Evolutionary conservation across 2,888 invertebrate genomes (phyloP).

Genomic region (Acleris holmiana): DNA sequence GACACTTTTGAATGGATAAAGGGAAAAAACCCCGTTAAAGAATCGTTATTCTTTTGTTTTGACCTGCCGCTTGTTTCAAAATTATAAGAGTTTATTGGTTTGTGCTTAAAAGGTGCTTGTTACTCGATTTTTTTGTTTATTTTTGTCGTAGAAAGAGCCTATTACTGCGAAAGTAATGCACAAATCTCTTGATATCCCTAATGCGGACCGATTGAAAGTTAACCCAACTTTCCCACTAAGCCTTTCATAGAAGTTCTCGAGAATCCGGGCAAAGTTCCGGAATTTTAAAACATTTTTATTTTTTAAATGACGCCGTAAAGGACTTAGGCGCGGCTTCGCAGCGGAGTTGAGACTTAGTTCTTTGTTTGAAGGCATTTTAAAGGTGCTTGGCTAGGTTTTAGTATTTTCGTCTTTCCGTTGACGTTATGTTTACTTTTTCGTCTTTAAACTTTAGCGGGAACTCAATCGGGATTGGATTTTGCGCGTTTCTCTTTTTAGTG

Average conservation of each 20-base stretch:
- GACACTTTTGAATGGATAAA: slow-evolving; percentile 44
- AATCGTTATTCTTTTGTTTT: slow-evolving; percentile 8
- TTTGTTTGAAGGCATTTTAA: slow-evolving; percentile 20
- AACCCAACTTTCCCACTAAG: slow-evolving; percentile 60
- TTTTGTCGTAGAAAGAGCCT: neutral
- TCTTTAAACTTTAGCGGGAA: neutral
- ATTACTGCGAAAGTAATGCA: neutral
- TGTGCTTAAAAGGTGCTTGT: no score
- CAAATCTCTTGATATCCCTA: slow-evolving; percentile 9
- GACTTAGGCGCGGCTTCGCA: slow-evolving; percentile 20
- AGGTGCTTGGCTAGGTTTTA: slow-evolving; percentile 9
- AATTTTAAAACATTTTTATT: slow-evolving; percentile 68
- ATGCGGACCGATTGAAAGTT: slow-evolving; percentile 17
- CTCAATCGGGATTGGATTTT: no score
- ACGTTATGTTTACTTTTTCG: neutral
- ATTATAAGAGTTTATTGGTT: neutral
- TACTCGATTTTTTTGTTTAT: no score
- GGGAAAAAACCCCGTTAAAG: slow-evolving; percentile 40
- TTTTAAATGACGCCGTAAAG: slow-evolving; percentile 48
- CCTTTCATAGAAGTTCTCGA: slow-evolving; percentile 59
- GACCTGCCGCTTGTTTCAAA: neutral
- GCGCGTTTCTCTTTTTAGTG: neutral
- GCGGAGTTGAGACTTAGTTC: slow-evolving; percentile 25
- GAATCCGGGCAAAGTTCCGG: slow-evolving; percentile 60
- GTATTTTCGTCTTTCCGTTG: neutral